A percentile compares a stretch with the other conserved stretches of the same genome.
phyloP scores from a whole-genome alignment of 2,888 invertebrate genomes.

The Epinotia brunnichana region DNA sequence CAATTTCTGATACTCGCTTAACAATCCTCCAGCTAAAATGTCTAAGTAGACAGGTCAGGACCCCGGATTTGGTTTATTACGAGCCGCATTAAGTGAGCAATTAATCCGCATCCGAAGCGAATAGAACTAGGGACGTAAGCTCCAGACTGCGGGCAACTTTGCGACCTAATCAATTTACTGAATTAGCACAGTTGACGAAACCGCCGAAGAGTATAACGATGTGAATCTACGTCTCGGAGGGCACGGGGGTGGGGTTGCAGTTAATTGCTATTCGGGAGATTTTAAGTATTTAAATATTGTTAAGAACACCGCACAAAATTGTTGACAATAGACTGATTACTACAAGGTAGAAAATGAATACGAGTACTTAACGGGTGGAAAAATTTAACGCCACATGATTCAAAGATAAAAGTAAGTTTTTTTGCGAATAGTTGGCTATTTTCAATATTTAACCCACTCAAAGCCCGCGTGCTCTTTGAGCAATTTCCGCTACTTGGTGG shows the following conservation, averaged over 20 bases:
- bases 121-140: slow-evolving; percentile 65
- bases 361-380: too few species aligned
- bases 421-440: too few species aligned
- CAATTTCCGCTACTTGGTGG: too few species aligned
- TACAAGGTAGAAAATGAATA: too few species aligned
- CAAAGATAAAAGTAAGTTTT: too few species aligned
- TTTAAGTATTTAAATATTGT: background rate
- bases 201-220: slow-evolving; percentile 28
- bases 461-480: too few species aligned
- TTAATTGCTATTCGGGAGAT: slow-evolving; percentile 49
- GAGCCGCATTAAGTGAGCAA: slow-evolving; percentile 71
- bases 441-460: too few species aligned
- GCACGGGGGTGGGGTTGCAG: slow-evolving; percentile 41
- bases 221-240: slow-evolving; percentile 9
- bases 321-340: too few species aligned
- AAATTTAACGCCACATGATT: too few species aligned
- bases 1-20: slow-evolving; percentile 71
- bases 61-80: slow-evolving; percentile 73
- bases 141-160: slow-evolving; percentile 64
- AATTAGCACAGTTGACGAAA: slow-evolving; percentile 55
- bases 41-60: slow-evolving; percentile 72
- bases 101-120: slow-evolving; percentile 68
- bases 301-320: background rate
- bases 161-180: slow-evolving; percentile 59
- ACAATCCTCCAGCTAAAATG: slow-evolving; percentile 70